Percentiles rank a stretch among this genome's conserved stretches.
These are phyloP conservation scores for Margaritifera margaritifera DNA, from an alignment of 2,888 invertebrate genomes.

Conservation along the genomic window DNA sequence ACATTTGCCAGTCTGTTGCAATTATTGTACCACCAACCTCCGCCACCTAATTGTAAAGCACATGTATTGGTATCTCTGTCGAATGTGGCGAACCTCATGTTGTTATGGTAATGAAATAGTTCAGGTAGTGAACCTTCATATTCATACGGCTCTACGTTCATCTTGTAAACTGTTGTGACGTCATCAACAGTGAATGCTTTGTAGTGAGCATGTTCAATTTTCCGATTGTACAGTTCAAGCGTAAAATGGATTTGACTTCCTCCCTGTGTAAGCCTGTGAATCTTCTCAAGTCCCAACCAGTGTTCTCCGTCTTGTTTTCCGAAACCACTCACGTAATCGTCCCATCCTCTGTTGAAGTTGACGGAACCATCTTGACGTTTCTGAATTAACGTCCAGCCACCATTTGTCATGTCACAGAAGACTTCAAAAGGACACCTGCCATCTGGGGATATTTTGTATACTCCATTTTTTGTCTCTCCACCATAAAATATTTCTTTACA, in stretches of 20 bases:
- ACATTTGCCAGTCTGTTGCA: conserved; percentile 23
- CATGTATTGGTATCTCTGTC: conserved; percentile 86
- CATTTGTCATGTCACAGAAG: conserved; percentile 5
- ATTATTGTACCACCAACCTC: conserved; percentile 29
- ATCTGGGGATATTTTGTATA: conserved; percentile 3
- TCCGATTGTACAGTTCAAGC: conserved; percentile 88
- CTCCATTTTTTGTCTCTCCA: conserved; percentile 2
- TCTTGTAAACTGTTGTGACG: conserved; percentile 81
- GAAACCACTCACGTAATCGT: conserved; percentile 1
- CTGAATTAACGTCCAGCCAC: conserved; percentile 8
- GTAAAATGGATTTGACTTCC: conserved; percentile 75
- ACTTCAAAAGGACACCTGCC: conserved; percentile 3
- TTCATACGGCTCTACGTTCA: conserved; percentile 81
- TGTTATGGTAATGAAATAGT: conserved; percentile 88
- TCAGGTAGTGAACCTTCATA: conserved; percentile 89
- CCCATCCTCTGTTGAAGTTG: conserved; percentile 4
- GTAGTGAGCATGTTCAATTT: conserved; percentile 85
- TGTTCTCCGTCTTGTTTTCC: neutral
- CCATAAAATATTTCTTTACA: neutral
- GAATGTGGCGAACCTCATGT: conserved; percentile 90
- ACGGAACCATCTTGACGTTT: neutral
- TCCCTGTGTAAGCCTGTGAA: conserved; percentile 81
- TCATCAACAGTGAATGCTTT: conserved; percentile 81
- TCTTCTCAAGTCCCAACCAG: conserved; percentile 86
- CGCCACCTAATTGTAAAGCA: conserved; percentile 9